Conservation (phyloP, 1,140 invertebrate genomes). For the Stegodyphus mimosarum region DNA sequence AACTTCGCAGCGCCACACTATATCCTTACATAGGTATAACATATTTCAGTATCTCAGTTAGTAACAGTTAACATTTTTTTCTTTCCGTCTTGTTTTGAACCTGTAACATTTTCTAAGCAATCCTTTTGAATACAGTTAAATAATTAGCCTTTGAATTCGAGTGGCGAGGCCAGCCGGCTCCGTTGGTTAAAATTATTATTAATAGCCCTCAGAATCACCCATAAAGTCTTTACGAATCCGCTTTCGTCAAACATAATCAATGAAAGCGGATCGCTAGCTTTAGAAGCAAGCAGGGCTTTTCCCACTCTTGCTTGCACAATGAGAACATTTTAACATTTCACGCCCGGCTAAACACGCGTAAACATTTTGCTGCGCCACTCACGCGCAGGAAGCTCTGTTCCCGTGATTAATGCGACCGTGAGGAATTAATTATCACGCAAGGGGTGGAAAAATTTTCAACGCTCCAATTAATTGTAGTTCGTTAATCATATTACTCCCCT, state of each 20-base stretch:
- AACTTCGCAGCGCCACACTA: too few relatives aligned
- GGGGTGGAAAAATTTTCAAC: slow-evolving; percentile 47
- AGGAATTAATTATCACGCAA: slow-evolving; percentile 51
- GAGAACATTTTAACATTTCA: slow-evolving; percentile 20
- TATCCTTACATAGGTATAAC: too few relatives aligned
- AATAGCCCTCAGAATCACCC: too few relatives aligned
- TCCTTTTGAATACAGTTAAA: too few relatives aligned
- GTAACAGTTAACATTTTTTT: too few relatives aligned
- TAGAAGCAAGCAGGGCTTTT: not conserved
- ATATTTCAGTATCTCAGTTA: too few relatives aligned
- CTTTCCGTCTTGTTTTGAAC: too few relatives aligned
- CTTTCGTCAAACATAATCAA: not conserved
- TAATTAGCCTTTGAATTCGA: too few relatives aligned
- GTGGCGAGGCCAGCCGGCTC: too few relatives aligned
- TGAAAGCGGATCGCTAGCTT: not conserved
- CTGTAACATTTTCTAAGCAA: too few relatives aligned
- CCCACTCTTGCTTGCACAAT: not conserved
- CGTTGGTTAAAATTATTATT: too few relatives aligned
- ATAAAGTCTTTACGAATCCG: too few relatives aligned
- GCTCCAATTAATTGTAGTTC: slow-evolving; percentile 48
- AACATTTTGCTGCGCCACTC: slow-evolving; percentile 5
- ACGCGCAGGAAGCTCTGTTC: not conserved
- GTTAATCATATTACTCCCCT: slow-evolving; percentile 39
- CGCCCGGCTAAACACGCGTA: slow-evolving; percentile 33
- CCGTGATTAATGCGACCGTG: slow-evolving; percentile 42